Evolutionary conservation across 2,797 vertebrate species (phyloP).

Genomic region (Threskiornis aethiopicus): DNA sequence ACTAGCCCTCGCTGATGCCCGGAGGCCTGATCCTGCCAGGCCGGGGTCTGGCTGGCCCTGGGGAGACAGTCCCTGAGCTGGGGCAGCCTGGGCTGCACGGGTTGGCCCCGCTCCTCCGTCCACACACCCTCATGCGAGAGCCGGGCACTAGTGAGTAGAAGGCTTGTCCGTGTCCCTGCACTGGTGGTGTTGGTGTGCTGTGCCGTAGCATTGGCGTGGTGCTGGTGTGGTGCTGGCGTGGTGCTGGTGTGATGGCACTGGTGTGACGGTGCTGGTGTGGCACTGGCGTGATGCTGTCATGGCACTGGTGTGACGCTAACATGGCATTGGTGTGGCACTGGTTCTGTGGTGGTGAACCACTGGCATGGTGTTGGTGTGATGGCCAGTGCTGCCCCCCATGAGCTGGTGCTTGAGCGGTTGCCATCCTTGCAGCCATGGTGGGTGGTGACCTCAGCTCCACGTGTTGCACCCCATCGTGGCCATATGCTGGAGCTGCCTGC

Average conservation of each 20-base stretch:
- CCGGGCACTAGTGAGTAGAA: neutral
- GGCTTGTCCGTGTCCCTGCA: neutral
- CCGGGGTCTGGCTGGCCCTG: neutral
- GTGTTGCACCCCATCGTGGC: accelerated
- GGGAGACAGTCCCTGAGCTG: neutral
- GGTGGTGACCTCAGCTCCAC: neutral
- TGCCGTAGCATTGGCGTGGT: neutral
- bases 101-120: neutral
- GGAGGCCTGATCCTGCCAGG: neutral
- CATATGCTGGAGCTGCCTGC: neutral
- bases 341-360: neutral
- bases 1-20: neutral
- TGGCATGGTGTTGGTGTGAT: neutral
- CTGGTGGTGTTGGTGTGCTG: neutral
- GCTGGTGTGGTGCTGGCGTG: neutral
- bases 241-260: neutral
- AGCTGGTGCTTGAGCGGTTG: neutral
- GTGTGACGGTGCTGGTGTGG: neutral
- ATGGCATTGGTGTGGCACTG: neutral
- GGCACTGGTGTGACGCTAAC: neutral
- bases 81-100: neutral
- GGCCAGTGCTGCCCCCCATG: neutral
- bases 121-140: accelerated
- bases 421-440: neutral
- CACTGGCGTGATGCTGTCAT: no score